A percentile compares a stretch with the other conserved stretches of the same genome.
These are phyloP conservation scores for Bathynomus jamesi DNA, from an alignment of 1,140 invertebrate genomes.

Conservation along the genomic window DNA sequence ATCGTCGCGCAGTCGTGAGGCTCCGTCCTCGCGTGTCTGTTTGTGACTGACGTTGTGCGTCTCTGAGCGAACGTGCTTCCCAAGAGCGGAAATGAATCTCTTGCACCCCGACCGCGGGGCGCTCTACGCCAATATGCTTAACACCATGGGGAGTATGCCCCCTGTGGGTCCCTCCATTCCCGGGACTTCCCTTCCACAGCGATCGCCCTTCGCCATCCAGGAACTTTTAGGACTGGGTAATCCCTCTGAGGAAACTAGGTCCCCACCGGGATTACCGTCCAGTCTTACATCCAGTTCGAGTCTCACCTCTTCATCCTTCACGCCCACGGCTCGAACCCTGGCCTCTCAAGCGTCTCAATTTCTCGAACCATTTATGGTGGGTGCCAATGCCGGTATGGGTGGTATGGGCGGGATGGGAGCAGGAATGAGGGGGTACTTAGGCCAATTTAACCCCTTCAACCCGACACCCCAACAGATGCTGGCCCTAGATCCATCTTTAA, in stretches of 20 bases:
- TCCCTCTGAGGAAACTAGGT: slow-evolving; percentile 19
- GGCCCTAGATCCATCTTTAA: slow-evolving; percentile 26
- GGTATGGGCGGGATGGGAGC: slow-evolving; percentile 23
- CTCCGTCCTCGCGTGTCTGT: neutral
- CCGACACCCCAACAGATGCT: slow-evolving; percentile 30
- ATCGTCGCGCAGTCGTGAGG: neutral
- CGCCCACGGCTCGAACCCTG: slow-evolving; percentile 17
- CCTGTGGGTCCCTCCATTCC: slow-evolving; percentile 26
- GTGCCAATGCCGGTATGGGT: neutral
- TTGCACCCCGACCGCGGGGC: slow-evolving; percentile 36
- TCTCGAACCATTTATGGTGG: slow-evolving; percentile 17
- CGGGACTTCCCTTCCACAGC: slow-evolving; percentile 57
- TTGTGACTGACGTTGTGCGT: neutral
- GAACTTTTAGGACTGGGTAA: slow-evolving; percentile 69
- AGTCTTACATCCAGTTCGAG: neutral
- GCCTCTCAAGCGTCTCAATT: slow-evolving; percentile 28
- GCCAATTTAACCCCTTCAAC: slow-evolving; percentile 30
- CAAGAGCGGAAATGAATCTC: slow-evolving; percentile 29
- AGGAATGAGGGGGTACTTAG: slow-evolving; percentile 23
- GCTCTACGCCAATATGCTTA: slow-evolving; percentile 37
- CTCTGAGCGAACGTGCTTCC: neutral
- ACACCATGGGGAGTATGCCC: slow-evolving; percentile 16
- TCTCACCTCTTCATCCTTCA: slow-evolving; percentile 11
- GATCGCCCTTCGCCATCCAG: slow-evolving; percentile 84
- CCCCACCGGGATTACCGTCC: slow-evolving; percentile 5